Base-by-base conservation (phyloP, 2,888 invertebrate genomes). In the Sialis fuliginosa region DNA sequence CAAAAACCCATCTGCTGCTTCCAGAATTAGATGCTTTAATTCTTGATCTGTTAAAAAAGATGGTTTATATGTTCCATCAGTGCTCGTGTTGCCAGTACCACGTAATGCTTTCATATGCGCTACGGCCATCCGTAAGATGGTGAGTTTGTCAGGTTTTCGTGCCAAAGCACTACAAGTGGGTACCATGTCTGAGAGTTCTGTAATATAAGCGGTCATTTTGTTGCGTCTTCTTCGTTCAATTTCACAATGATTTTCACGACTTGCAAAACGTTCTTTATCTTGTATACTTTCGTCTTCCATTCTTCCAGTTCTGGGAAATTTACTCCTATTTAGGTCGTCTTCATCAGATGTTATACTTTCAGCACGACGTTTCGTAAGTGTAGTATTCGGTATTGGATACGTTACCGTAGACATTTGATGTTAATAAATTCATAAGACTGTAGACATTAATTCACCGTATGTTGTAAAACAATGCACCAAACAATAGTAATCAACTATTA, bases 201-300 rank as follows among this genome's bases (percentile, higher is more conserved):
- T 96, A 67, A 98, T 97, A 71, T 98, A 98, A 56, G 96, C 92
- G 58, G 97, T 96, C 98, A 98, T 98, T 82, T 98, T 98, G 77
- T 97, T 97, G 57, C 98, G 79, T 57, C 98, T 77, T 57, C 97
- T 79, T 57, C 98, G 79, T 69, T 98, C 98, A 65, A 98, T 98
- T 71, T 97, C 96, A 70, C 95, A 95, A 70, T 97, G 96, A 66
- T 96, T 96, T 74, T 96, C 96, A 65, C 96, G 88, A 69, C 90
- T 89, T 58, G 93, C 93, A 75, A 91, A 95, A 62, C 92, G 79
- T 68, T 95, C 95, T 70, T 95, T 95, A 67, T 95, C 95, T 74
- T 91, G 91, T 68, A 89, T 82, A 67, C 81, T 87, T 62, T 89
- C 88, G 70, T 91, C 91, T 68, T 91, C 91, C 84, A 90, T 84